These are phyloP conservation scores for Vesta saturnalis DNA, from an alignment of 2,888 invertebrate genomes.

Conservation along the genomic window DNA sequence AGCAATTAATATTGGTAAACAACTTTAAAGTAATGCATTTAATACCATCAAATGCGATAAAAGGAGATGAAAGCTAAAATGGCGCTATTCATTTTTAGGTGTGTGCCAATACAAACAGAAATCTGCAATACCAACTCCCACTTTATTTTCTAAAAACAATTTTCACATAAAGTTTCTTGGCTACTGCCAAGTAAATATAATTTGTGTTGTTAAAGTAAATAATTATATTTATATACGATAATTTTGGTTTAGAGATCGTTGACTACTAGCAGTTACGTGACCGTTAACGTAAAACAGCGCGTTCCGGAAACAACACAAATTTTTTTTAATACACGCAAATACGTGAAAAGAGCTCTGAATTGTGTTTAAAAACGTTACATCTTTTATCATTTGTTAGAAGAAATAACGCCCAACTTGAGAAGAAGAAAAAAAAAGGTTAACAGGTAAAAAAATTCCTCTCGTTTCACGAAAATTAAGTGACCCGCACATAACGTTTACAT, in stretches of 20 bases:
- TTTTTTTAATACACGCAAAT: background rate
- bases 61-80: too few species aligned
- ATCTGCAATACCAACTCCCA: too few species aligned
- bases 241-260: slow-evolving; percentile 1
- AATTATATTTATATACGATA: background rate
- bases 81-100: too few species aligned
- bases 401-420: background rate
- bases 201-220: too few species aligned
- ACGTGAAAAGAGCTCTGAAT: background rate
- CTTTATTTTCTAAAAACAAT: too few species aligned
- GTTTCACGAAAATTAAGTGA: background rate
- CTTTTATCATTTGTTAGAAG: background rate
- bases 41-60: too few species aligned
- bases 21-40: too few species aligned
- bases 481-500: too few species aligned
- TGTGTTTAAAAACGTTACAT: background rate
- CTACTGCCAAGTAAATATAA: too few species aligned
- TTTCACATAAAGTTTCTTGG: too few species aligned
- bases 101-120: too few species aligned
- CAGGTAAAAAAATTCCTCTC: slow-evolving; percentile 1
- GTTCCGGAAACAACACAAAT: background rate
- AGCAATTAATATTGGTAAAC: too few species aligned
- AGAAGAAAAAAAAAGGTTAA: background rate
- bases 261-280: background rate
- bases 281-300: background rate